Evolutionary conservation across 2,113 vertebrate species (phyloP).

Genomic region (Paratilapia polleni): DNA sequence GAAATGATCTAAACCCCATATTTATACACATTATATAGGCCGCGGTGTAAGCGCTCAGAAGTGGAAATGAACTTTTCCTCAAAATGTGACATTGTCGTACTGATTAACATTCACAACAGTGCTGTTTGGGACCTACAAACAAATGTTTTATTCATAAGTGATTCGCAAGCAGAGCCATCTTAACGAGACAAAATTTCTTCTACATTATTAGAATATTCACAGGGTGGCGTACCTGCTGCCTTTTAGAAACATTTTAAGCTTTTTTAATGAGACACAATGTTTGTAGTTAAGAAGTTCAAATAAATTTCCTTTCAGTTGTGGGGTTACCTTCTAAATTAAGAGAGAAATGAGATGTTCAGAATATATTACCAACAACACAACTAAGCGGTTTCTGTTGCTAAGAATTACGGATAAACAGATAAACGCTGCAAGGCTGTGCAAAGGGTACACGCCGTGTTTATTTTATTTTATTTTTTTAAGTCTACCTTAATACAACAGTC

Average conservation of each 20-base stretch:
- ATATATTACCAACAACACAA: background rate
- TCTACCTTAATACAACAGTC: background rate
- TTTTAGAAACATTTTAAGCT: background rate
- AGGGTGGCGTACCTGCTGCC: background rate
- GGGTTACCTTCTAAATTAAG: constrained; percentile 20
- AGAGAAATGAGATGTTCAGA: background rate
- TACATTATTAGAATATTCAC: constrained; percentile 25
- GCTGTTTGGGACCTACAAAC: constrained; percentile 58
- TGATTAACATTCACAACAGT: constrained; percentile 62
- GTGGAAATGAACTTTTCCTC: constrained; percentile 34
- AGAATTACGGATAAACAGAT: background rate
- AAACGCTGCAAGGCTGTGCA: background rate
- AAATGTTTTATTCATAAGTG: constrained; percentile 79
- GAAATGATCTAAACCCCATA: background rate
- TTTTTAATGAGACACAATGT: constrained; percentile 30
- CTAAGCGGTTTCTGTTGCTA: background rate
- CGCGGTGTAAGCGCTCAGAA: background rate
- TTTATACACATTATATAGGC: background rate
- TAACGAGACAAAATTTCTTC: constrained; percentile 28
- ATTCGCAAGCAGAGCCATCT: constrained; percentile 49
- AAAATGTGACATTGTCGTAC: constrained; percentile 52
- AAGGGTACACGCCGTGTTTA: background rate
- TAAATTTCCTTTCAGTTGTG: background rate
- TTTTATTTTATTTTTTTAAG: background rate
- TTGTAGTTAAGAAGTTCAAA: constrained; percentile 18